Evolutionary conservation across 2,797 vertebrate species (phyloP).

Genomic region (Peromyscus eremicus): DNA sequence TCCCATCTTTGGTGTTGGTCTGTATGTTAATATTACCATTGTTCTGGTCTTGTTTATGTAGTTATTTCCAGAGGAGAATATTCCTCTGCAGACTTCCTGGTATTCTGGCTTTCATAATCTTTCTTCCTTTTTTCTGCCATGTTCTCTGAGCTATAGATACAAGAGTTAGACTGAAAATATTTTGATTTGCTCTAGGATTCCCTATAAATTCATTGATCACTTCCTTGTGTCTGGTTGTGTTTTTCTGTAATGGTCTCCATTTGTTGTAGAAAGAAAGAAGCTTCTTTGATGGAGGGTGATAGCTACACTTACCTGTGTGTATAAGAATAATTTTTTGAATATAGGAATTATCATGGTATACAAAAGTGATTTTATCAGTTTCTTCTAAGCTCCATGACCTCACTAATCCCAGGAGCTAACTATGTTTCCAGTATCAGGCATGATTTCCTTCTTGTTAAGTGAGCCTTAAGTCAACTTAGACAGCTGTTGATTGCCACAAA

Average conservation of each 20-base stretch:
- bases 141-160: not conserved
- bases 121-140: not conserved
- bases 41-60: not conserved
- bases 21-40: not conserved
- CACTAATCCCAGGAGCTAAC: not conserved
- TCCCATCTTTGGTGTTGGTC: not conserved
- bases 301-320: too few relatives aligned
- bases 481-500: not conserved
- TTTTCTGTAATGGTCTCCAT: not conserved
- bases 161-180: not conserved
- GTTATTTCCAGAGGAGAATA: not conserved
- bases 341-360: too few relatives aligned
- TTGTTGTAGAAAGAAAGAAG: not conserved
- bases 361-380: not conserved
- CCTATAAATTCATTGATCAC: too few relatives aligned
- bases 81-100: not conserved
- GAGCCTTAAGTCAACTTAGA: not conserved
- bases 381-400: not conserved
- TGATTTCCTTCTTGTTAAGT: too few relatives aligned
- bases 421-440: not conserved
- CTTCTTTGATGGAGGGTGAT: not conserved
- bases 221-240: not conserved
- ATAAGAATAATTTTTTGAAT: not conserved
- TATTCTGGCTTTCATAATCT: not conserved
- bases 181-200: too few relatives aligned